Conservation (phyloP, 2,888 invertebrate species). For the Tubiluchus corallicola region DNA sequence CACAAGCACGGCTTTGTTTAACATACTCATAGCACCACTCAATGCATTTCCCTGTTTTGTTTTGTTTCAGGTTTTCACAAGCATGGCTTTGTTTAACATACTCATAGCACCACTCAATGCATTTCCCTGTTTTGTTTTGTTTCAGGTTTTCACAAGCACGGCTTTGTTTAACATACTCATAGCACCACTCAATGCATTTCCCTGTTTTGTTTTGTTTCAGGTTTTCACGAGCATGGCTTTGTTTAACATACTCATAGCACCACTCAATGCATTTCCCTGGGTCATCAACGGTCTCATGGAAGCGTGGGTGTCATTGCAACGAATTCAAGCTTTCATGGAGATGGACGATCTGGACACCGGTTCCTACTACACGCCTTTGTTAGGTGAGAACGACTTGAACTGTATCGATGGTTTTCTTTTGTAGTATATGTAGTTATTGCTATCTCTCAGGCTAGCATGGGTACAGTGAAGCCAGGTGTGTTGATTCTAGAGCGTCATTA, state of each 20-base stretch:
- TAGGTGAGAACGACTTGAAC: no score
- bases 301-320: constrained; percentile 78
- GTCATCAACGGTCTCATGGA: constrained; percentile 88
- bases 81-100: no score
- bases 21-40: not conserved
- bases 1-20: no score
- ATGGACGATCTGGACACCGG: constrained; percentile 9
- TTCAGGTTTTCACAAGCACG: constrained; percentile 66
- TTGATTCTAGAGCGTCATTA: no score
- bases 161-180: constrained; percentile 91
- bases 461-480: no score
- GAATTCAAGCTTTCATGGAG: constrained; percentile 54
- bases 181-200: constrained; percentile 84
- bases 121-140: no score
- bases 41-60: no score
- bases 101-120: not conserved
- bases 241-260: constrained; percentile 84
- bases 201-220: constrained; percentile 49
- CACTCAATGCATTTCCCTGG: constrained; percentile 95
- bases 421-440: no score
- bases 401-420: no score
- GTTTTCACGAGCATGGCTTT: constrained; percentile 83
- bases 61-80: no score
- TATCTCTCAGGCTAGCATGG: no score
- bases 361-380: constrained; percentile 11